Base-by-base conservation (phyloP, 2,797 vertebrate species). In the Vireo griseus region DNA sequence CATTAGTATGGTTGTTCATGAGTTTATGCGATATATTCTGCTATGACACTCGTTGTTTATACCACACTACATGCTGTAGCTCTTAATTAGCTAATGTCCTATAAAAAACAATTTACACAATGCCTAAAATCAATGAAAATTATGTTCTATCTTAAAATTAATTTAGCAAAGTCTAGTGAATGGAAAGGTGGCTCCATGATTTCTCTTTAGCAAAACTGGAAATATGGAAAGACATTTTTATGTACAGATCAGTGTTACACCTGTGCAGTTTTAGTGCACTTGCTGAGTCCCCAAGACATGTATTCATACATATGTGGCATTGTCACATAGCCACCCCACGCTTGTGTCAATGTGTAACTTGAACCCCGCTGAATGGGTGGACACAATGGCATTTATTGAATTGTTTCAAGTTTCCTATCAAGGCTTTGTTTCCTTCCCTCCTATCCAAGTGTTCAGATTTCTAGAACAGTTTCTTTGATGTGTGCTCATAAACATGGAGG, bases 401-500 rank as follows among this genome's bases (percentile, higher is more conserved):
- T 95, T 93, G 92, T 90, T 96, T 96, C 77, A 91, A 39, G 48
- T 94, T 96, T 94, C 91, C 75, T 95, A 75, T 92, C 75, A 83
- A 79, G 72, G 50, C 20, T 92, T 95, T 96, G 67, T 93, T 94
- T 95, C 68, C 52, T 52, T 47, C 39, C 8, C 37, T 91, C 39
- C 58, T 88, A 75, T 72, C 77, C 61, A 44, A 87, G 59, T 26
- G 39, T 95, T 96, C 86, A 91, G 92, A 84, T 95, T 95, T 93
- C 94, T 93, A 42, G 86, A 94, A 95, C 84, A 83, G 55, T 63
- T 59, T 77, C 87, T 96, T 96, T 96, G 94, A 97, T 94, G 66
- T 83, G 20, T 62, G 11, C 68, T 95, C 37, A 87, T 93, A 95
- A 96, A 95, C 84, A 96, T 0, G 0, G 52, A 86, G 65, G 75